Evolutionary conservation across 1,140 invertebrate genomes (phyloP).

Genomic region (Limonius californicus): DNA sequence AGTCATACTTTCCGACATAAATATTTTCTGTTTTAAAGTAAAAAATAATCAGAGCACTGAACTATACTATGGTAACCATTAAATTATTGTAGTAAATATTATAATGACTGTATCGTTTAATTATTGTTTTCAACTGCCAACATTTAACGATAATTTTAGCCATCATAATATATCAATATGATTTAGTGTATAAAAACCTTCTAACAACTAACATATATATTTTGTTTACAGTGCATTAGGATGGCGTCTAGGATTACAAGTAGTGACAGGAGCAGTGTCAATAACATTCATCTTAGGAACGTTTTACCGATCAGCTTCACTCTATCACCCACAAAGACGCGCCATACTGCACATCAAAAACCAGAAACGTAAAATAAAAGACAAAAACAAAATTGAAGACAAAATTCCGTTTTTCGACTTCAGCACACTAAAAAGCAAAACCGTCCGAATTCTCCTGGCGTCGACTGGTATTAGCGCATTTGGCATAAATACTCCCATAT

Average conservation of each 20-base stretch:
- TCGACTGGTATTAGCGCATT: slow-evolving; percentile 72
- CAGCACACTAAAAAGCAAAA: slow-evolving; percentile 76
- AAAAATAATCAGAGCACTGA: too few relatives aligned
- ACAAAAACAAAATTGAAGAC: slow-evolving; percentile 70
- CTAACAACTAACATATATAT: too few relatives aligned
- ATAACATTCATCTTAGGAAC: slow-evolving; percentile 83
- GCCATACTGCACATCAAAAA: slow-evolving; percentile 89
- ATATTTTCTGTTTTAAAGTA: too few relatives aligned
- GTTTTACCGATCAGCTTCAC: slow-evolving; percentile 82
- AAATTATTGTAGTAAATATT: too few relatives aligned
- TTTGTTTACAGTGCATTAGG: slow-evolving; percentile 68
- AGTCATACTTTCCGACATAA: too few relatives aligned
- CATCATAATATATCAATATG: too few relatives aligned
- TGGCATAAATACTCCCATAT: slow-evolving; percentile 83
- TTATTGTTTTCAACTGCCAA: too few relatives aligned
- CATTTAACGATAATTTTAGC: too few relatives aligned
- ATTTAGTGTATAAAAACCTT: too few relatives aligned
- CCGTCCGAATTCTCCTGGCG: slow-evolving; percentile 76
- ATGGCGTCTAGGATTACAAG: slow-evolving; percentile 84
- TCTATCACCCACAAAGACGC: slow-evolving; percentile 84
- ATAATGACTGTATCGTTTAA: too few relatives aligned
- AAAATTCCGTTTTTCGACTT: slow-evolving; percentile 83
- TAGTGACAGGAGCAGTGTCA: slow-evolving; percentile 78
- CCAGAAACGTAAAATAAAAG: slow-evolving; percentile 79
- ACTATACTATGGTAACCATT: too few relatives aligned